phyloP scores from a whole-genome alignment of 1,140 invertebrate genomes.

The Brachystomella parvula region DNA sequence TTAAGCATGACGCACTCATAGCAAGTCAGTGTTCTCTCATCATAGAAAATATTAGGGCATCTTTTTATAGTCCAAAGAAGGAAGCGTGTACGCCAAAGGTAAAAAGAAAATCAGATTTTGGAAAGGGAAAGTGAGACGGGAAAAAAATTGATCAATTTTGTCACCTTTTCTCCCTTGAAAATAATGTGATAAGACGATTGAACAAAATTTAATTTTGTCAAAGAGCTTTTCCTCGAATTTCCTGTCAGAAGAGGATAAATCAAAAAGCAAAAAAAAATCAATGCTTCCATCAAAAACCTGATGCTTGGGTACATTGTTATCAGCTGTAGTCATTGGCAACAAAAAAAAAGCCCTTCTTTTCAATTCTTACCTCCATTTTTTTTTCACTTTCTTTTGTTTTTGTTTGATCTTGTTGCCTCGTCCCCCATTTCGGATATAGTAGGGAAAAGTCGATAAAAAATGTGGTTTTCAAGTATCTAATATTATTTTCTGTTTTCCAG shows the following conservation, averaged over 20 bases:
- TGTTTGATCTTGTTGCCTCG: not conserved
- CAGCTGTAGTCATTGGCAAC: too few species aligned
- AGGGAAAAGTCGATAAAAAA: not conserved
- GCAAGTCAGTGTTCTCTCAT: too few species aligned
- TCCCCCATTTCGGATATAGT: not conserved
- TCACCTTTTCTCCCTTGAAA: not conserved
- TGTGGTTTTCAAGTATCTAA: not conserved
- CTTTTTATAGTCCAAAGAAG: too few species aligned
- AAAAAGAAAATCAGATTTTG: too few species aligned
- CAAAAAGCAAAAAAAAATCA: not conserved
- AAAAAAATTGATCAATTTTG: too few species aligned
- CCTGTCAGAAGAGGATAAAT: not conserved
- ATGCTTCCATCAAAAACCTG: too few species aligned
- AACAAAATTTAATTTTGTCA: not conserved
- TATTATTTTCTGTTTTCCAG: constrained; percentile 44
- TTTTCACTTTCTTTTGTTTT: constrained; percentile 2
- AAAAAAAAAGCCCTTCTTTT: constrained; percentile 8
- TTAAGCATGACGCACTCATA: too few species aligned
- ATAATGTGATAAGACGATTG: not conserved
- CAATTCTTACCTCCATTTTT: not conserved
- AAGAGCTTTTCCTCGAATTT: not conserved
- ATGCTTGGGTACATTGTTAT: too few species aligned
- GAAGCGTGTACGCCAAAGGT: too few species aligned
- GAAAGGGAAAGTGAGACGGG: too few species aligned
- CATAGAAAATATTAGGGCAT: too few species aligned